These are phyloP conservation scores for Chromobotia macracanthus DNA, from an alignment of 2,797 vertebrate species.

Conservation along the genomic window DNA sequence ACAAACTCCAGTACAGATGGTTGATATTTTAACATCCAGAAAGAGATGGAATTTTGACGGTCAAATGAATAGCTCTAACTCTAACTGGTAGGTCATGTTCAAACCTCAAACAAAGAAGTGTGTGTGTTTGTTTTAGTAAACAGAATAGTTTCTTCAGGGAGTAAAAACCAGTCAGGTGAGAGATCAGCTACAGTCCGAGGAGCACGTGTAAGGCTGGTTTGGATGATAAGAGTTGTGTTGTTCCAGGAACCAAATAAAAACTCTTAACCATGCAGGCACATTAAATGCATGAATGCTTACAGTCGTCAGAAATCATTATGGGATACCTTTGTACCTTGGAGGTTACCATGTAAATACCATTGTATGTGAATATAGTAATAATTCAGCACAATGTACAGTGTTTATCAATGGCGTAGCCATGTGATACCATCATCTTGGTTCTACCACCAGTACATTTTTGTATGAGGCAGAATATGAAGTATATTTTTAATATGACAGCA, in stretches of 20 bases:
- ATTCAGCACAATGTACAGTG: too few species aligned
- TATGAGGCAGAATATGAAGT: not conserved
- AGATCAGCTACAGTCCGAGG: not conserved
- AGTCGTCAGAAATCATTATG: not conserved
- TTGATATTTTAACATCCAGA: not conserved
- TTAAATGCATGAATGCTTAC: not conserved
- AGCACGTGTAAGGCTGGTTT: not conserved
- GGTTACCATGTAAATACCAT: too few species aligned
- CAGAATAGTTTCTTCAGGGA: constrained; percentile 6
- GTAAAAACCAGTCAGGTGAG: constrained; percentile 17
- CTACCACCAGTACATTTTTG: not conserved
- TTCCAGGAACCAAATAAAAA: constrained; percentile 1
- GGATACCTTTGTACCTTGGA: too few species aligned
- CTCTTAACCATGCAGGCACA: not conserved
- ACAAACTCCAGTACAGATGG: not conserved
- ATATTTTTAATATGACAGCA: not conserved
- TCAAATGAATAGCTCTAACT: not conserved
- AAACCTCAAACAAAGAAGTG: not conserved
- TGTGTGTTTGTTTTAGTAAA: not conserved
- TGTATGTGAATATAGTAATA: too few species aligned
- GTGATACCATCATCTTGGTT: not conserved
- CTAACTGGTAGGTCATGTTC: constrained; percentile 11
- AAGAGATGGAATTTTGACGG: not conserved
- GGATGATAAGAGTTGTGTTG: not conserved
- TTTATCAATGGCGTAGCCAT: not conserved